A percentile compares a stretch with the other conserved stretches of the same genome.
Conservation (phyloP, 2,113 vertebrate genomes). For the Macaca nemestrina region DNA sequence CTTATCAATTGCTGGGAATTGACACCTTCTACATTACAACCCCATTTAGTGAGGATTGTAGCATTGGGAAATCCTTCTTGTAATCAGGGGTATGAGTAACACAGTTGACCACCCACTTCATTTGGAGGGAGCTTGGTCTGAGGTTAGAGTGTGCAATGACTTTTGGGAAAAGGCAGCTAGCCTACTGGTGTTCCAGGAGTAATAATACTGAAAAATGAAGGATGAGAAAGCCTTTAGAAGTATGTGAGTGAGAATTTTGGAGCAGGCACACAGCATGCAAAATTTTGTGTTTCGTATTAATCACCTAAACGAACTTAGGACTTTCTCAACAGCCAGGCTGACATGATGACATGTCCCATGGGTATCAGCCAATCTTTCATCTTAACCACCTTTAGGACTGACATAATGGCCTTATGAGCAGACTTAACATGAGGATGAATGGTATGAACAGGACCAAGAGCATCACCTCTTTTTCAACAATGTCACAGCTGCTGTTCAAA, state of each 20-base stretch:
- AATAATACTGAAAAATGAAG: neutral
- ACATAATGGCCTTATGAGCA: neutral
- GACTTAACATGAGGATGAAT: neutral
- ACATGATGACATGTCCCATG: neutral
- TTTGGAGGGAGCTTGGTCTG: neutral
- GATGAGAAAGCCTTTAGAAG: neutral
- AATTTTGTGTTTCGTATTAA: neutral
- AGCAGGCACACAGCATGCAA: neutral
- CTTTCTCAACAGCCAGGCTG: neutral
- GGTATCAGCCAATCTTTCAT: neutral
- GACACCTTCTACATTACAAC: neutral
- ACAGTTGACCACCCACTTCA: neutral
- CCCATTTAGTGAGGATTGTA: neutral
- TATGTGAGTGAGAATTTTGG: neutral
- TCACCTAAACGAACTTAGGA: neutral
- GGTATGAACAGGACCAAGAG: neutral
- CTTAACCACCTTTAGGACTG: neutral
- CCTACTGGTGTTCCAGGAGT: neutral
- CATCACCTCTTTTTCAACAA: neutral
- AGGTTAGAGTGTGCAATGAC: neutral
- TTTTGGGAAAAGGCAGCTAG: neutral
- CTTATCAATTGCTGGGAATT: neutral
- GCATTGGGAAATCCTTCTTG: neutral
- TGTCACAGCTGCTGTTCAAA: neutral
- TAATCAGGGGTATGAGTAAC: neutral